Percentiles rank a stretch among this genome's conserved stretches.
Conservation (phyloP, 2,888 invertebrate genomes). For the Eupeodes luniger region DNA sequence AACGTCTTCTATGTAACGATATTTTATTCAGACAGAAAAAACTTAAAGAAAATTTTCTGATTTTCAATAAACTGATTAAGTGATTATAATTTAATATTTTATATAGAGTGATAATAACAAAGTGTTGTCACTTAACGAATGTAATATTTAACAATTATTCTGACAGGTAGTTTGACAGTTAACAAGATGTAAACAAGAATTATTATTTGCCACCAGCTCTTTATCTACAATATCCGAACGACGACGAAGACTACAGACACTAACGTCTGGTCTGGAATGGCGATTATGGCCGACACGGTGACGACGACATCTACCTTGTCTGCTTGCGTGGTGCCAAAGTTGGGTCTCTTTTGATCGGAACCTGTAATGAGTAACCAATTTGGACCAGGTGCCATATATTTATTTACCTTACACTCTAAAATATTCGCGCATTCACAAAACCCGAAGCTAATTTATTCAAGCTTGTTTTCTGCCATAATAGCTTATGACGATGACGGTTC, state of each 20-base stretch:
- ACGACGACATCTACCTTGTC: not conserved
- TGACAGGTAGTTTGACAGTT: no score
- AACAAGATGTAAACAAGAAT: not conserved
- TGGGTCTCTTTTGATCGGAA: slow-evolving; percentile 9
- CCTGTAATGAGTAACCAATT: slow-evolving; percentile 28
- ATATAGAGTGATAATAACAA: no score
- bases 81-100: no score
- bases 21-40: no score
- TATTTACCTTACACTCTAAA: not conserved
- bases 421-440: slow-evolving; percentile 25
- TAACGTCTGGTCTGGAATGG: slow-evolving; percentile 29
- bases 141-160: no score
- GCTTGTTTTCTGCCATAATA: not conserved
- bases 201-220: not conserved
- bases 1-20: no score
- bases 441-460: slow-evolving; percentile 28
- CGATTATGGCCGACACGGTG: not conserved
- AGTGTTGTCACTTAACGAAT: no score
- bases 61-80: no score
- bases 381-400: slow-evolving; percentile 41
- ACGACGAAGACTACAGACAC: not conserved
- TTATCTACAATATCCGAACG: not conserved
- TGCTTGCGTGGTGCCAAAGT: slow-evolving; percentile 46
- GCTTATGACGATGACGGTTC: slow-evolving; percentile 4
- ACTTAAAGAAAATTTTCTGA: no score